Evolutionary conservation across 2,113 vertebrate genomes (phyloP).

Genomic region (Tricholaema leucomelas): DNA sequence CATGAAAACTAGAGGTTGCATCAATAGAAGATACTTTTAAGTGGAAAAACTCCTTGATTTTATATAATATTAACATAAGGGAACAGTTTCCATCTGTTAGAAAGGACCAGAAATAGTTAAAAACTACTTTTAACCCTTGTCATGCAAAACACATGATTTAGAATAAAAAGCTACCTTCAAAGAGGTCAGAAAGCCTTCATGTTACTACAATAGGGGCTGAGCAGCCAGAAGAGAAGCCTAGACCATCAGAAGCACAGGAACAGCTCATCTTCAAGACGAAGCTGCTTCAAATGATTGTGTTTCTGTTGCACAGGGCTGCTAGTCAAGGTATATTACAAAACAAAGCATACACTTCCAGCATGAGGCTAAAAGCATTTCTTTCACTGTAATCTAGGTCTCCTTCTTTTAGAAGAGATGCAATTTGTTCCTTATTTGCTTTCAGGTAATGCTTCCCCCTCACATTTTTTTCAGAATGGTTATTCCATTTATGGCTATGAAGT

Average conservation of each 20-base stretch:
- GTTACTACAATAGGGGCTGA: neutral
- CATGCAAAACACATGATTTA: neutral
- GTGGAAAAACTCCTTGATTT: neutral
- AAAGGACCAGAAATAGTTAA: neutral
- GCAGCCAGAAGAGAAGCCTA: neutral
- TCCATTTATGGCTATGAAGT: neutral
- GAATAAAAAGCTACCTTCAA: constrained; percentile 22
- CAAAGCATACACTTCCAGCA: constrained; percentile 19
- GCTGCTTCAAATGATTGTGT: neutral
- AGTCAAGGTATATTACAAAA: neutral
- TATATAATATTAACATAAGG: neutral
- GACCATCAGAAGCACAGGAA: neutral
- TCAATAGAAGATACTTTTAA: too few relatives aligned
- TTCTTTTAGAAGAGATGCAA: constrained; percentile 25
- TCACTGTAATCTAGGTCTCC: neutral
- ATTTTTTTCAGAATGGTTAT: neutral
- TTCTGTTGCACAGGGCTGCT: neutral
- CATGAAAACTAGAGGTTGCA: too few relatives aligned
- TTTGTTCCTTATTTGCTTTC: neutral
- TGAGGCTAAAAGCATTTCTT: constrained; percentile 14
- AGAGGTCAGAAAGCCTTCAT: constrained; percentile 14
- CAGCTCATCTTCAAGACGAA: neutral
- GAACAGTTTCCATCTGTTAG: neutral
- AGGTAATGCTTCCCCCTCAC: neutral
- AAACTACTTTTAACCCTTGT: neutral